Evolutionary conservation across 2,888 invertebrate genomes (phyloP).

Genomic region (Dasysyrphus albostriatus): DNA sequence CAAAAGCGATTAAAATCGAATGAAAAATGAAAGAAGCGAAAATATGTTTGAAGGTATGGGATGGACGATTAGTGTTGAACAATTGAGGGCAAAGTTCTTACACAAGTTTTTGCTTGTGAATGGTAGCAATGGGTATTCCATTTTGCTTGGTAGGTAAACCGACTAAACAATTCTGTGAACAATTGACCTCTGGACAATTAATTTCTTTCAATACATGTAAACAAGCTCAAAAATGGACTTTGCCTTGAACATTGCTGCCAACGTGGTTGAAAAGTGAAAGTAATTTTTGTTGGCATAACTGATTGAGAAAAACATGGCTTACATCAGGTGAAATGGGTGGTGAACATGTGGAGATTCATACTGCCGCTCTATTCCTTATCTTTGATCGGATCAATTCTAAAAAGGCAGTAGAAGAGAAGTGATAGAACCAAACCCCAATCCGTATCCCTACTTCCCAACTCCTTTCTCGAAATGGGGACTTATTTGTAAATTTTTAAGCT

Average conservation of each 20-base stretch:
- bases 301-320: too few relatives aligned
- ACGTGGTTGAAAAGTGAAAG: not conserved
- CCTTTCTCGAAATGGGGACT: too few relatives aligned
- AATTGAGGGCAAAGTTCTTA: constrained; percentile 25
- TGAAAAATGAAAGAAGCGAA: constrained; percentile 6
- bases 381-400: too few relatives aligned
- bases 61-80: constrained; percentile 27
- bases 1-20: constrained; percentile 30
- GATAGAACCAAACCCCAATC: too few relatives aligned
- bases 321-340: too few relatives aligned
- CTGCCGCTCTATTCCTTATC: too few relatives aligned
- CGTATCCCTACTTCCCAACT: too few relatives aligned
- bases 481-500: too few relatives aligned
- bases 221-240: constrained; percentile 3
- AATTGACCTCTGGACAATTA: constrained; percentile 17
- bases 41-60: not conserved
- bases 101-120: not conserved
- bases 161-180: constrained; percentile 21
- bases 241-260: not conserved
- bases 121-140: not conserved
- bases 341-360: too few relatives aligned
- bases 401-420: too few relatives aligned
- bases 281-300: not conserved
- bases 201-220: not conserved
- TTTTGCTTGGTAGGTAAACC: not conserved